Evolutionary conservation across 2,113 vertebrate species (phyloP), one percentile per base, ranked within the genome.

Genomic region (Reinhardtius hippoglossoides): DNA sequence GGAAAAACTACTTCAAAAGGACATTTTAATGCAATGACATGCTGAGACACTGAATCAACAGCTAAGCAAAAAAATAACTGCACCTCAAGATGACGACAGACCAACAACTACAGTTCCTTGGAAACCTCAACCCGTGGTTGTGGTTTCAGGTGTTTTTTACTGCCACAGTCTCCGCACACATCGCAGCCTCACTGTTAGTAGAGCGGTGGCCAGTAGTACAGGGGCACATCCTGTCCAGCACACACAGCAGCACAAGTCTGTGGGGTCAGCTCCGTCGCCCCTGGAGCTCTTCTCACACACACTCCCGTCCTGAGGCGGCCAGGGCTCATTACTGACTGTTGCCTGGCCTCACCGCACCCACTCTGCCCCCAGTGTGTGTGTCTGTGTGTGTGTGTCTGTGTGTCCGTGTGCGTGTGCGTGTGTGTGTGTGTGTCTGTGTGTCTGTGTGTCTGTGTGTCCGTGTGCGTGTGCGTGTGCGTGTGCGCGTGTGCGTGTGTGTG

Each of bases 131-230:
- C 23, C n/a, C 46, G 21, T 66, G 27, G 6, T 10, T 62, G 60
- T 61, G 8, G n/a, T 72, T 63, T 64, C 59, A 75, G 79, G 74
- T 66, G 67, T n/a, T 57, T 63, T 31, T 81, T 62, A 50, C 7
- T 54, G 70, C 85, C 65, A 60, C 67, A 61, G n/a, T 58, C 10
- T n/a, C 70, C 31, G 73, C 67, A 86, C 89, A 89, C 76, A 88
- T 71, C 83, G 70, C 82, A 87, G 78, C 80, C 76, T 86, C n/a
- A 37, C 52, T 81, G 91, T 94, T 94, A 94, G 91, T 92, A 85
- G 54, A 61, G 83, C 72, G 71, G 73, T 26, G 81, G 77, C 58
- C 40, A 18, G 72, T 44, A 44, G 40, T 9, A 82, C 67, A 31
- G 66, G 70, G 26, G 42, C 24, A 37, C 24, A 37, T 23, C 81